A percentile compares a stretch with the other conserved stretches of the same genome.
These are phyloP conservation scores for Eupithecia subumbrata DNA, from an alignment of 2,888 invertebrate species.

Conservation along the genomic window DNA sequence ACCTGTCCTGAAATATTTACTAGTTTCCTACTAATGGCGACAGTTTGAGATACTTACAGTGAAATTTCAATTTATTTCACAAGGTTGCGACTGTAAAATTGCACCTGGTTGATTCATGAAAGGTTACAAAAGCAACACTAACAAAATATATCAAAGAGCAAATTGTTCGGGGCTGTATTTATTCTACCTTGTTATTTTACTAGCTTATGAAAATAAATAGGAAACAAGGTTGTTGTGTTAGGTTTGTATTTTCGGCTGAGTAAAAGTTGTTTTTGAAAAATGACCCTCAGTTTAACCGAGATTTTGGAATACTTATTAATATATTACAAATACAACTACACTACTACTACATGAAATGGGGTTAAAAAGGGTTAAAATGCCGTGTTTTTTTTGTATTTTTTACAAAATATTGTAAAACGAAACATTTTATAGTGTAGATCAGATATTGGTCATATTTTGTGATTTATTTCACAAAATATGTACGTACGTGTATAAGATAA, in stretches of 20 bases:
- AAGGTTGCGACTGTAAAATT: background rate
- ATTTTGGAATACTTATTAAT: background rate
- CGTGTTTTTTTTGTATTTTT: no score
- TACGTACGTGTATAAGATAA: no score
- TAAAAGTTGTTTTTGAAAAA: background rate
- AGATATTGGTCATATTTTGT: no score
- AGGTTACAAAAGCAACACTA: background rate
- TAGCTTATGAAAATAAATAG: slow-evolving; percentile 4
- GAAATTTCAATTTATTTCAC: background rate
- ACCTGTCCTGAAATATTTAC: no score
- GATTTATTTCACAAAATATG: no score
- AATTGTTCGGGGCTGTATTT: background rate
- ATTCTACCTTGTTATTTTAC: background rate
- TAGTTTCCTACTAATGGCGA: no score
- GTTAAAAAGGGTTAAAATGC: no score
- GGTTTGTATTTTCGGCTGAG: background rate
- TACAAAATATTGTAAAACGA: no score
- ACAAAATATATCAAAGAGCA: background rate
- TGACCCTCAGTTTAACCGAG: background rate
- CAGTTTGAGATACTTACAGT: background rate
- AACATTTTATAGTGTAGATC: no score
- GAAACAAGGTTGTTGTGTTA: background rate
- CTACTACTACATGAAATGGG: no score
- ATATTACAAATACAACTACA: no score
- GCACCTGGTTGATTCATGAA: background rate